Evolutionary conservation across 2,888 invertebrate species (phyloP).

Genomic region (Andrena camellia): DNA sequence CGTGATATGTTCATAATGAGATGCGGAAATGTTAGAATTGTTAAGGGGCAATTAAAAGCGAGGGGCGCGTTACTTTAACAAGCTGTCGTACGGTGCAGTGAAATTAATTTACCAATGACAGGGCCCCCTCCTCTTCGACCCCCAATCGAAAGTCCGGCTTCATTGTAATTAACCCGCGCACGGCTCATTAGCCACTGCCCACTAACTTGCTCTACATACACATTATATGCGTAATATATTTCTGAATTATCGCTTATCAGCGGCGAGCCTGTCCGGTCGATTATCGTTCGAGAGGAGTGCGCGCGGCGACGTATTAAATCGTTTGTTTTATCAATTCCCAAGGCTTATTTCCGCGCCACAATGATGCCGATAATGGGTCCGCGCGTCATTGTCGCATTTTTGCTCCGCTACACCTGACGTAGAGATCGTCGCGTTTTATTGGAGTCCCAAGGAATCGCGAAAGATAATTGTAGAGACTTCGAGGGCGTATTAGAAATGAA

Average conservation of each 20-base stretch:
- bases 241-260: slow-evolving; percentile 65
- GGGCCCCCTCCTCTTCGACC: slow-evolving; percentile 26
- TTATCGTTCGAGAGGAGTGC: slow-evolving; percentile 55
- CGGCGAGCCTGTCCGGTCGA: slow-evolving; percentile 49
- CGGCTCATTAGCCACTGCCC: slow-evolving; percentile 60
- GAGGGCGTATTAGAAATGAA: too few relatives aligned
- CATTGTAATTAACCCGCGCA: slow-evolving; percentile 54
- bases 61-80: background rate
- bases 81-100: background rate
- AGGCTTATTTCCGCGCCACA: slow-evolving; percentile 61
- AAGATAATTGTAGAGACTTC: background rate
- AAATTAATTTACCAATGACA: slow-evolving; percentile 51
- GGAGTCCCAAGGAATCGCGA: background rate
- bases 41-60: background rate
- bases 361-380: slow-evolving; percentile 39
- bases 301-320: slow-evolving; percentile 53
- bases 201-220: slow-evolving; percentile 41
- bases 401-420: background rate
- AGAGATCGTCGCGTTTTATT: background rate
- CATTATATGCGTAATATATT: slow-evolving; percentile 54
- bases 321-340: slow-evolving; percentile 70
- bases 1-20: background rate
- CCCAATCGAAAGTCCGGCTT: slow-evolving; percentile 45
- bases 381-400: slow-evolving; percentile 42
- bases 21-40: background rate